Evolutionary conservation across 2,888 invertebrate genomes (phyloP), one percentile per base, ranked within the genome.

Genomic region (Orchesella flavescens): DNA sequence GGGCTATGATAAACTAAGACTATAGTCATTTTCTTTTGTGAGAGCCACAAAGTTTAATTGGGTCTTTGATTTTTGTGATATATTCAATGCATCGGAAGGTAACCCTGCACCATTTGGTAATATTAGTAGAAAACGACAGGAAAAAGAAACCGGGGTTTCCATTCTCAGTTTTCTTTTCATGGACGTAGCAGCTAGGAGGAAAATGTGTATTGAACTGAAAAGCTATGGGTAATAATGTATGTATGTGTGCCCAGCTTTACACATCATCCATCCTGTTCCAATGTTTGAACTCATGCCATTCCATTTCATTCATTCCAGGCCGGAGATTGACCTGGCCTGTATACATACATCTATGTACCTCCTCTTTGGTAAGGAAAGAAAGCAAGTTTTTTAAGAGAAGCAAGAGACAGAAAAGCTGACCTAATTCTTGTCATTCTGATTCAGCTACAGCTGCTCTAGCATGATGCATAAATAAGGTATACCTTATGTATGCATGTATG

Each of bases 241-340:
- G 7, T 34, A 34, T 34, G 63, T 19, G 59, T 59, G 21, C 63
- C 43, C 66, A 19, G 44, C n/a, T 43, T 55, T 59, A 43, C 44
- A 55, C 59, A 80, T 76, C 66, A 76, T 74, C 80, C 80, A 80
- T 80, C 80, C 80, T 49, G 66, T 65, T 43, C 71, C 68, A 12
- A 19, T 49, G 59, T 72, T 76, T 57, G 53, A 69, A 63, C 49
- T 53, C 68, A 74, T 82, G 68, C 75, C 81, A 81, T 75, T 78
- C 78, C 46, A 23, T 61, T 69, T 69, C 75, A 81, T 82, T 82
- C 82, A 82, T 82, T 82, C 82, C 82, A 82, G 82, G 82, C 65
- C 82, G 82, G 82, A 82, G 82, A 82, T 82, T 82, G 82, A 82
- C 82, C 82, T 82, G 82, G 76, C 82, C 76, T 82, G 82, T 68